Percentiles rank a stretch among this genome's conserved stretches.
These are phyloP conservation scores for Coturnix japonica DNA, from an alignment of 2,113 vertebrate genomes.

Conservation along the genomic window DNA sequence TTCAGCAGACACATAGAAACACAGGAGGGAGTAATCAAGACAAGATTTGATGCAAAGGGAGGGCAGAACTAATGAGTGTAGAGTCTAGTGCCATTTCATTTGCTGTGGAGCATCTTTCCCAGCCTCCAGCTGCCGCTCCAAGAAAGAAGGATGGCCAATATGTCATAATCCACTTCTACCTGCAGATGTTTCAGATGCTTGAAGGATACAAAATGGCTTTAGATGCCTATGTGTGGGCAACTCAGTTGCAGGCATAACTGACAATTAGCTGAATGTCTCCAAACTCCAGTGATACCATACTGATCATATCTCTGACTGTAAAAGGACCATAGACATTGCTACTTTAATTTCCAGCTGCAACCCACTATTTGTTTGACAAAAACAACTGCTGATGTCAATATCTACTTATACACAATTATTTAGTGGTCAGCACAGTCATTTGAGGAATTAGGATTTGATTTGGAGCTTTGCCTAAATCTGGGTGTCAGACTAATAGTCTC, in stretches of 20 bases:
- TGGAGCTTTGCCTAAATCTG: neutral
- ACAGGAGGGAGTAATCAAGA: neutral
- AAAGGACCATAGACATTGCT: accelerated
- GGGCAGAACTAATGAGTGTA: neutral
- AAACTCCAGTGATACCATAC: neutral
- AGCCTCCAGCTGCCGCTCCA: neutral
- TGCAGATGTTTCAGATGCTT: neutral
- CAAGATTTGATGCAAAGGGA: neutral
- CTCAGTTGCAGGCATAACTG: neutral
- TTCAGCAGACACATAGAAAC: neutral
- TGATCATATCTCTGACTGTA: neutral
- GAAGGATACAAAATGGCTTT: neutral
- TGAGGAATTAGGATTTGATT: neutral
- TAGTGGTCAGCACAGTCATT: neutral
- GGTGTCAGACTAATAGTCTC: neutral
- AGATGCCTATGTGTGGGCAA: neutral
- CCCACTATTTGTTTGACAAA: neutral
- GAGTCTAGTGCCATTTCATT: neutral
- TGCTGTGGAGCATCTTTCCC: neutral
- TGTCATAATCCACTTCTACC: neutral
- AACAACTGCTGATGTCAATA: neutral
- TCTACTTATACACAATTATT: neutral
- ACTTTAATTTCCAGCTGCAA: neutral
- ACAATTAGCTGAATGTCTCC: neutral
- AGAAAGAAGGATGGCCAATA: neutral